Base-by-base conservation (phyloP, 2,888 invertebrate genomes). In the Steinernema carpocapsae region DNA sequence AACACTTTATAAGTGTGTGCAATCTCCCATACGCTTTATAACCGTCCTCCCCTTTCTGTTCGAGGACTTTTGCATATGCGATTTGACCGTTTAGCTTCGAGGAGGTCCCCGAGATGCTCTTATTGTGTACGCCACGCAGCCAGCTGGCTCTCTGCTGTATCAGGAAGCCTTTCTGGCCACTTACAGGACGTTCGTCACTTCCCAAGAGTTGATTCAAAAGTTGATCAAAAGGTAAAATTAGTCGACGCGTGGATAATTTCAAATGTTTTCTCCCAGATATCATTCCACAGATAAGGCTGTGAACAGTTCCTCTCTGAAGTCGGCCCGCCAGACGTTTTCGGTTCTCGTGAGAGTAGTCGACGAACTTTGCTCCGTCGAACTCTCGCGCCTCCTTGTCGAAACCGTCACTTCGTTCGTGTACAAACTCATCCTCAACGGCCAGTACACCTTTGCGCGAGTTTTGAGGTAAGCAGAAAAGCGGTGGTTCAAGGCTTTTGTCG, bases 91-190 rank as follows among this genome's bases (percentile, higher is more conserved):
- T 29, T 42, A 94, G 83, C 92, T 95, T 51, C 92, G 94, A 76
- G 97, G 97, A 10, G 97, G 97, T 7, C 92, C 93, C 78, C 92
- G 94, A 0, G 95, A 97, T 88, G 96, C 95, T 0, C 91, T 99
- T 73, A 92, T 97, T 78, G 95, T 97, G 52, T 94, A 96, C 87
- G 97, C 97, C 70, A 95, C 96, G 74, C 94, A 94, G 89, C 94
- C 94, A 7, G 76, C 77, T 17, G 78, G 77, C 76, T 82, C 79
- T 43, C 93, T 94, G 89, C 91, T 94, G 89, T 95, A 94, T 90
- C 94, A 95, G 91, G 97, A 99, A 91, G 97, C 97, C 79, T 99
- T 99, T 90, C 91, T 97, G 83, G 94, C 96, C 73, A 99, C 97
- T 77, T 99, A 97, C 90, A 80, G 85, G 37, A 82, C 84, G 71